phyloP scores from a whole-genome alignment of 2,113 vertebrate genomes.

The Hemiprocne comata region DNA sequence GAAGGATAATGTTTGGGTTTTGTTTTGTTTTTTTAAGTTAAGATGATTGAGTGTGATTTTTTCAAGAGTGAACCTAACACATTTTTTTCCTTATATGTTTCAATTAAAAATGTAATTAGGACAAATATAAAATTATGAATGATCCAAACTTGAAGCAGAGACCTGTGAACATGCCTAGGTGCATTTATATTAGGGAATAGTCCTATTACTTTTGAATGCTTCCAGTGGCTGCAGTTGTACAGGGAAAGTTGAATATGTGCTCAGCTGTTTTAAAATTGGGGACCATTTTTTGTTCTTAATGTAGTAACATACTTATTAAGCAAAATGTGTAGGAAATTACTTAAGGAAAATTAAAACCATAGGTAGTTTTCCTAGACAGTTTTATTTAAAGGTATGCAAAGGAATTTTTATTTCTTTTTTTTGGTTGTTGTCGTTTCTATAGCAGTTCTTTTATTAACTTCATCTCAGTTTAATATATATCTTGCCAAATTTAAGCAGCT shows the following conservation, averaged over 20 bases:
- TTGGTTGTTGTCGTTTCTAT: background rate
- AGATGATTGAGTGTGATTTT: constrained; percentile 22
- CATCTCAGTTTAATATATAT: background rate
- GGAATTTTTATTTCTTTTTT: background rate
- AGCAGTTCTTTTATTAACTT: background rate
- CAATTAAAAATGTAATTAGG: constrained; percentile 57
- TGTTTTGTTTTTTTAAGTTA: background rate
- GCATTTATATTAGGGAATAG: background rate
- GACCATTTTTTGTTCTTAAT: background rate
- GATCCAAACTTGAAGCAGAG: background rate
- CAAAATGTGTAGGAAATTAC: background rate
- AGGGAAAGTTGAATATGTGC: background rate
- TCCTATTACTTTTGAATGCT: background rate
- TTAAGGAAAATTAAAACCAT: background rate
- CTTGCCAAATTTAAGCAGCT: background rate
- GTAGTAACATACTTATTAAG: background rate
- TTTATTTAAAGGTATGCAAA: background rate
- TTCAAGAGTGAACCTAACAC: constrained; percentile 22
- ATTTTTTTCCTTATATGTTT: constrained; percentile 12
- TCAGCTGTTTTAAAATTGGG: background rate
- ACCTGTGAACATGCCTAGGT: background rate
- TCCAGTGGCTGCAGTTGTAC: background rate
- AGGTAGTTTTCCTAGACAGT: background rate
- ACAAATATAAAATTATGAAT: constrained; percentile 15
- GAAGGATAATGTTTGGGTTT: background rate